Percentiles rank a stretch among this genome's conserved stretches.
phyloP scores from a whole-genome alignment of 1,140 invertebrate genomes.

The Oreohelix idahoensis region DNA sequence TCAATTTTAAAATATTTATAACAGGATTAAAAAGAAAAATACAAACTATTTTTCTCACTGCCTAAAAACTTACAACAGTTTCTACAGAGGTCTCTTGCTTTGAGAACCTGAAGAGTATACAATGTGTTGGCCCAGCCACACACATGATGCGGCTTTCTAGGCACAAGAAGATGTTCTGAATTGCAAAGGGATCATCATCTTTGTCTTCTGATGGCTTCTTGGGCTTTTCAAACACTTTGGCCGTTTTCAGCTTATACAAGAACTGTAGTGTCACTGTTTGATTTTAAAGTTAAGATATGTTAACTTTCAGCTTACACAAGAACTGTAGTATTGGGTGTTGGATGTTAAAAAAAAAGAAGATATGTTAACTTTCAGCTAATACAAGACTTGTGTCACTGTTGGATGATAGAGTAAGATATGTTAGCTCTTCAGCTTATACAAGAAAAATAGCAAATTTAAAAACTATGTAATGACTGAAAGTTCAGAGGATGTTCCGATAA shows the following conservation, averaged over 20 bases:
- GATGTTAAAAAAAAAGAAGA: too few species aligned
- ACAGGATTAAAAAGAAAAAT: too few species aligned
- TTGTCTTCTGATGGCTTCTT: slow-evolving; percentile 64
- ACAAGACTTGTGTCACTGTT: too few species aligned
- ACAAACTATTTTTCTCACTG: too few species aligned
- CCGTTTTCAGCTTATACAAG: slow-evolving; percentile 97
- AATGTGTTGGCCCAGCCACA: slow-evolving; percentile 92
- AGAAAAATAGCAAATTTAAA: too few species aligned
- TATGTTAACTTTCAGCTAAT: too few species aligned
- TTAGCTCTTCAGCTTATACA: too few species aligned
- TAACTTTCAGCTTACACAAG: background rate
- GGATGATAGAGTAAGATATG: too few species aligned
- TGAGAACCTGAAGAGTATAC: slow-evolving; percentile 95
- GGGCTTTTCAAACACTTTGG: slow-evolving; percentile 88
- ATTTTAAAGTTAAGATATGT: background rate
- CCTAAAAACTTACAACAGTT: slow-evolving; percentile 85
- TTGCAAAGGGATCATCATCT: slow-evolving; percentile 91
- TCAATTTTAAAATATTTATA: too few species aligned
- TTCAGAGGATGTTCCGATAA: too few species aligned
- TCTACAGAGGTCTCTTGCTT: slow-evolving; percentile 90
- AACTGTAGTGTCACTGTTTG: slow-evolving; percentile 83
- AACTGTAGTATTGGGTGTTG: too few species aligned
- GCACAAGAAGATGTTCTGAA: slow-evolving; percentile 92
- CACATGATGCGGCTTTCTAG: slow-evolving; percentile 91
- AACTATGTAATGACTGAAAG: too few species aligned